Evolutionary conservation across 2,113 vertebrate genomes (phyloP).

Genomic region (Pangasianodon hypophthalmus): DNA sequence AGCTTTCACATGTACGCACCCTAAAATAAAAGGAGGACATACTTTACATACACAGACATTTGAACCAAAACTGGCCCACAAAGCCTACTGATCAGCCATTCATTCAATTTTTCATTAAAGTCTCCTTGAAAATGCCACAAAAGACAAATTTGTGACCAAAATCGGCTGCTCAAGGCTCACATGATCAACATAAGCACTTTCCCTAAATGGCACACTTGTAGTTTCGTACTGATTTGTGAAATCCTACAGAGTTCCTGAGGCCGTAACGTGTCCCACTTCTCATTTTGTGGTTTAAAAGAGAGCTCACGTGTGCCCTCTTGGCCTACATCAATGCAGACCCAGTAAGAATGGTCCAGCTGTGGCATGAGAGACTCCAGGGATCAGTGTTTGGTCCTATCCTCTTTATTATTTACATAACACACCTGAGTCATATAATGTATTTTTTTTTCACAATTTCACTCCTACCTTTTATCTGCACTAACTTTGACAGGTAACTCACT

Average conservation of each 20-base stretch:
- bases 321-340: not conserved
- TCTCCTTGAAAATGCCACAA: not conserved
- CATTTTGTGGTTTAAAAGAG: not conserved
- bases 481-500: not conserved
- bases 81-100: not conserved
- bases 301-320: too few relatives aligned
- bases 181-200: not conserved
- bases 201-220: not conserved
- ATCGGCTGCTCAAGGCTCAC: not conserved
- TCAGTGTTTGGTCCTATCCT: not conserved
- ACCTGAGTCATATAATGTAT: not conserved
- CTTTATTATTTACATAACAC: not conserved
- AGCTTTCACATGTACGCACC: not conserved
- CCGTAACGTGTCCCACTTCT: conserved; percentile 17
- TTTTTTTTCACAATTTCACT: not conserved
- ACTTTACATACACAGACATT: not conserved
- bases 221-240: not conserved
- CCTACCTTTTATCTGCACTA: not conserved
- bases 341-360: not conserved
- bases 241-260: not conserved
- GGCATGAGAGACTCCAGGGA: not conserved
- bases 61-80: not conserved
- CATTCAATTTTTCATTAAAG: not conserved
- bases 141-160: not conserved
- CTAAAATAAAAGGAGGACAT: not conserved